Conservation (phyloP, 2,888 invertebrate species). For the Heteromyza rotundicornis region DNA sequence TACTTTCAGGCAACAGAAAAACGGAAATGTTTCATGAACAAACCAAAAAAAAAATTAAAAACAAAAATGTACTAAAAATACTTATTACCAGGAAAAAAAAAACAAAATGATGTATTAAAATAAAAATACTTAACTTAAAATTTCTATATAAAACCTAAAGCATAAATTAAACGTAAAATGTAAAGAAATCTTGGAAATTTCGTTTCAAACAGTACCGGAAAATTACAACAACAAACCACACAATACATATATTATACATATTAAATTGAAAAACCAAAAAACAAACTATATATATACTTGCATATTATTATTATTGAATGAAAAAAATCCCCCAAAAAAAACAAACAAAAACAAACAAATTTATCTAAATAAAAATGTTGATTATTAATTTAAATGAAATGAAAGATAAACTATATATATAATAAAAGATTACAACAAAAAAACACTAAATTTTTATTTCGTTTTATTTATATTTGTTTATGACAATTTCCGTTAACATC, state of each 20-base stretch:
- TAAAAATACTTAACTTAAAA: constrained; percentile 44
- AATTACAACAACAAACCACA: constrained; percentile 34
- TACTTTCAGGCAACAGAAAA: not conserved
- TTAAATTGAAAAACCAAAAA: constrained; percentile 50
- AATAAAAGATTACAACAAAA: not conserved
- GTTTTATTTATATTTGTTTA: constrained; percentile 5
- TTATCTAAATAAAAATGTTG: constrained; percentile 44
- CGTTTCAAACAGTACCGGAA: constrained; percentile 12
- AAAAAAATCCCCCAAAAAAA: no score
- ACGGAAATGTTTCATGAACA: constrained; percentile 4
- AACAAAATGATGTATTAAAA: constrained; percentile 37
- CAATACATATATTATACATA: constrained; percentile 38
- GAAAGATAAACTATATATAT: constrained; percentile 16
- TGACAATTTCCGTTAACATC: no score
- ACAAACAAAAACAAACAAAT: constrained; percentile 18
- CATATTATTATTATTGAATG: constrained; percentile 32
- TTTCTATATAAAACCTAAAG: constrained; percentile 33
- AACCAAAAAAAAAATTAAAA: constrained; percentile 24
- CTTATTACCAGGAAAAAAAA: constrained; percentile 28
- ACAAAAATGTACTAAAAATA: constrained; percentile 21
- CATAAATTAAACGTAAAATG: not conserved
- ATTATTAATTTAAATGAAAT: constrained; percentile 47
- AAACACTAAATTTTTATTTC: not conserved
- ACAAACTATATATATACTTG: constrained; percentile 40
- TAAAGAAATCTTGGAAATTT: constrained; percentile 17